Conservation (phyloP, 1,140 invertebrate species). For the Heterodera carotae region DNA sequence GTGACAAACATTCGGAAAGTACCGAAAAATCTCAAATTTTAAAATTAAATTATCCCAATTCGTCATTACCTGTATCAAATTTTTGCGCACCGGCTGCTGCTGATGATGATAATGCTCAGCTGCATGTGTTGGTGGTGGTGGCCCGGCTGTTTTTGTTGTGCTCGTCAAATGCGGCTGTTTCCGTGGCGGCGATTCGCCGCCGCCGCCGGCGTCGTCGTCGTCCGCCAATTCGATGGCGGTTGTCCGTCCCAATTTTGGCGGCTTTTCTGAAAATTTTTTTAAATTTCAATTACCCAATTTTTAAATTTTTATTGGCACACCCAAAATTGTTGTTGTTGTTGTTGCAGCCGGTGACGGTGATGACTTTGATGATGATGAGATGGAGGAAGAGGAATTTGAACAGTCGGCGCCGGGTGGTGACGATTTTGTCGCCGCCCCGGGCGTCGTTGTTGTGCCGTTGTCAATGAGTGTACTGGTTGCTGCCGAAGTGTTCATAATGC, state of each 20-base stretch:
- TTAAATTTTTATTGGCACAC: neutral
- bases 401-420: neutral
- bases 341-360: too few species aligned
- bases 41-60: constrained; percentile 3
- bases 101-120: neutral
- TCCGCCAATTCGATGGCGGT: neutral
- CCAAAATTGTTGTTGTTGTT: neutral
- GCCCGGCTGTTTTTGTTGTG: neutral
- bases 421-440: neutral
- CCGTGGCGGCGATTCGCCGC: neutral
- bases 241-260: neutral
- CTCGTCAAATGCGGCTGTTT: constrained; percentile 1
- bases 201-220: neutral
- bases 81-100: constrained; percentile 40
- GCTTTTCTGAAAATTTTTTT: neutral
- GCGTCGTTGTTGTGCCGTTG: neutral
- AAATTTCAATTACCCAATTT: neutral
- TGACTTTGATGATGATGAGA: neutral
- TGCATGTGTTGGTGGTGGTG: neutral
- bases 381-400: neutral
- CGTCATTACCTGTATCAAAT: constrained; percentile 52
- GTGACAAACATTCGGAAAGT: too few species aligned
- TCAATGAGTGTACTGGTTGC: neutral
- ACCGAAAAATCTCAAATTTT: neutral
- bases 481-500: neutral